Base-by-base conservation (phyloP, 2,797 vertebrate species). In the Pantherophis alleghaniensis region DNA sequence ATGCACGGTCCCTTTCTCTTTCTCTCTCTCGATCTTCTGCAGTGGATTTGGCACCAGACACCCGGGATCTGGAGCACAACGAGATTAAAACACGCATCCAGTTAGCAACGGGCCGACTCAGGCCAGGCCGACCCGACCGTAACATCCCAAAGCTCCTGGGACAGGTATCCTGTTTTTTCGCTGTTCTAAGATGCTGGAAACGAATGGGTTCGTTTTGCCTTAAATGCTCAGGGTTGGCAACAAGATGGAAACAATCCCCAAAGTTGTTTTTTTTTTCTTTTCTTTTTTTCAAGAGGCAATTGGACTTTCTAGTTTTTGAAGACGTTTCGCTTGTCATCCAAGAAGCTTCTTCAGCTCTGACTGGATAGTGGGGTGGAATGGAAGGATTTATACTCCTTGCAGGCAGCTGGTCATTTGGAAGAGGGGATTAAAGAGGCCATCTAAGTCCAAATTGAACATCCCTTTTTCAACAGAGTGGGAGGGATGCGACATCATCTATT, bases 1-100 rank as follows among this genome's bases (percentile, higher is more conserved):
- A 32, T 66, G 90, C 18, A 47, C 51, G 2, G 1, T 91, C 7
- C 9, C 51, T 51, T 51, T 51, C 90, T 59, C 28, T 53, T 3
- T 79, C n/a, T 94, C 28, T 90, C 95, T 92, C 83, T 90, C 1
- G 7, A 59, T 53, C 91, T 60, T 74, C 94, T 37, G 57, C 94
- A 99, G 99, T 98, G 97, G 99, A 99, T 94, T 92, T 97, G 91
- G 97, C 98, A 61, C 99, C 99, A 1, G 99, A 99, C 97, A 99
- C 98, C 18, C 96, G 97, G 74, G 98, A 98, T n/a, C 96, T 99
- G 95, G 98, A 99, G 92, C 96, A 90, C 93, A 99, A 98, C 94
- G 98, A 99, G 97, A 99, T 99, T 96, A 98, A 98, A 95, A 99
- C 99, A 1, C 98, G 98, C 97, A 98, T 99, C 97, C 97, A 99